phyloP scores from a whole-genome alignment of 2,888 invertebrate genomes.

The Ophioninae sp. region DNA sequence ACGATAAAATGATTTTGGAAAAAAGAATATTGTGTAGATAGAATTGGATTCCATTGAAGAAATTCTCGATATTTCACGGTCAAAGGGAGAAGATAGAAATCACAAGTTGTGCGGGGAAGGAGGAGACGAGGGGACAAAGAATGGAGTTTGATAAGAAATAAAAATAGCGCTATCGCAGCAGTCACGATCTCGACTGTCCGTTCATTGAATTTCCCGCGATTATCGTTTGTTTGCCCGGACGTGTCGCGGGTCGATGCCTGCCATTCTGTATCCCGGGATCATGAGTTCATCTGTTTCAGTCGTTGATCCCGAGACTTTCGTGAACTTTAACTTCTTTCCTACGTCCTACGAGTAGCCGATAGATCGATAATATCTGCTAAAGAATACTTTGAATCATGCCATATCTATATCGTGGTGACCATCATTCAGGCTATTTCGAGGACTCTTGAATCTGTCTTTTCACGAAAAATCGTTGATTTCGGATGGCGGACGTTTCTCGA shows the following conservation, averaged over 20 bases:
- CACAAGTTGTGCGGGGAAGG: background rate
- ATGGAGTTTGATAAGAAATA: background rate
- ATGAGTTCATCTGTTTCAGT: slow-evolving; percentile 40
- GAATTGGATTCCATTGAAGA: too few species aligned
- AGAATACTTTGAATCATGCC: background rate
- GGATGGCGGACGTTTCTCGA: background rate
- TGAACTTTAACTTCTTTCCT: slow-evolving; percentile 34
- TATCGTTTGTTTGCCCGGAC: slow-evolving; percentile 17
- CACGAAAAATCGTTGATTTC: background rate
- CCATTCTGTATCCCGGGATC: slow-evolving; percentile 20
- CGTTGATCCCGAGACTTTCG: slow-evolving; percentile 18
- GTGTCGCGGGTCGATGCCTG: background rate
- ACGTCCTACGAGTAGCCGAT: background rate
- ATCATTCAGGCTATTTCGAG: background rate
- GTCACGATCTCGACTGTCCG: background rate
- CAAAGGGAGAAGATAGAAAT: background rate
- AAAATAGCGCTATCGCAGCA: background rate
- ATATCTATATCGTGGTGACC: background rate
- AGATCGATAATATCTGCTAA: background rate
- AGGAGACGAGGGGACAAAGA: background rate
- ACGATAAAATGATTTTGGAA: too few species aligned
- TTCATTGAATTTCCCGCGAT: slow-evolving; percentile 45
- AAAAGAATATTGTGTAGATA: too few species aligned
- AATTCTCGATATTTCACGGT: background rate
- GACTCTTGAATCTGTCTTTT: background rate